Evolutionary conservation across 2,113 vertebrate species (phyloP).

Genomic region (Solea solea): DNA sequence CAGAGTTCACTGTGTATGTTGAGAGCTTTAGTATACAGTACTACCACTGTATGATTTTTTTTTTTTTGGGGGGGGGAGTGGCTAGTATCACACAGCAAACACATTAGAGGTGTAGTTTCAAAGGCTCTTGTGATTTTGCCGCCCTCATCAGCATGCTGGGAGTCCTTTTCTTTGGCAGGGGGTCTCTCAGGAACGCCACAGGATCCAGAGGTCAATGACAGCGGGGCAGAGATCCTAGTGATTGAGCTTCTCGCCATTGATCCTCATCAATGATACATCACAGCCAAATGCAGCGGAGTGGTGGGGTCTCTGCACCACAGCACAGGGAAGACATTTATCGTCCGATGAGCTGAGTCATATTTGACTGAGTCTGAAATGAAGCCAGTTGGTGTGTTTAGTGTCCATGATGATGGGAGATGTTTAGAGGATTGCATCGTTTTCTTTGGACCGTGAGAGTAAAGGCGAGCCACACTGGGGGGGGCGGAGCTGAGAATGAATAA

Average conservation of each 20-base stretch:
- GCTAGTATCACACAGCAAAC: too few relatives aligned
- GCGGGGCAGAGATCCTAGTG: constrained; percentile 45
- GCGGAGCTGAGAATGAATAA: constrained; percentile 2
- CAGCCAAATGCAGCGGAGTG: constrained; percentile 31
- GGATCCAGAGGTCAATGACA: constrained; percentile 66
- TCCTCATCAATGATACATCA: constrained; percentile 48
- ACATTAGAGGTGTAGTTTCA: background rate
- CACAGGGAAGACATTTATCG: constrained; percentile 16
- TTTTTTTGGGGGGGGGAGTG: too few relatives aligned
- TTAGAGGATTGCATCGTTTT: background rate
- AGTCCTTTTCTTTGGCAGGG: constrained; percentile 34
- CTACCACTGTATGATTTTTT: too few relatives aligned
- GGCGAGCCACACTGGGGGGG: background rate
- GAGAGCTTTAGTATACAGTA: too few relatives aligned
- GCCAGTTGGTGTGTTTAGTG: background rate
- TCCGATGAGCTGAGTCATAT: background rate
- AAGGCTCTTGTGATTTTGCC: constrained; percentile 28
- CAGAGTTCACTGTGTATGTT: too few relatives aligned
- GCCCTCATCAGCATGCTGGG: constrained; percentile 30
- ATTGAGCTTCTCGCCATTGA: constrained; percentile 42
- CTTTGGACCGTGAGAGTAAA: constrained; percentile 5
- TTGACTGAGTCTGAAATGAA: background rate
- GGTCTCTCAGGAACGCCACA: constrained; percentile 38
- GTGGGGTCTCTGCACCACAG: constrained; percentile 8
- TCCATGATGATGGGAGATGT: background rate